Evolutionary conservation across 2,113 vertebrate genomes (phyloP), one percentile per base, ranked within the genome.

Genomic region (Crotalus helleri): DNA sequence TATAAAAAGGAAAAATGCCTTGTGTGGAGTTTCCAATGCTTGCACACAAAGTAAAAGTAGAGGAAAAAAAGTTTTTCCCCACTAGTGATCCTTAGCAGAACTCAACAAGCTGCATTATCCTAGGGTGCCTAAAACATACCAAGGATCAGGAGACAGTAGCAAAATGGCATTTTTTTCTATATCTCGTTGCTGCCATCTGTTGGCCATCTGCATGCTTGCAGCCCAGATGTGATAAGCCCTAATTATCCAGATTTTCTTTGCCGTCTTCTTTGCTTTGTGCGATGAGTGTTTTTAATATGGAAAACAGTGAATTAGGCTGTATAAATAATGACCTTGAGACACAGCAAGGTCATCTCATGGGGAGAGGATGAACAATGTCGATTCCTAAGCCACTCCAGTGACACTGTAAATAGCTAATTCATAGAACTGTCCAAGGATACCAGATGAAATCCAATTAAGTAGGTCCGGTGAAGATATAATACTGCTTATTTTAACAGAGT

Each of bases 21-120:
- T 86, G 96, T 95, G 94, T 97, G 95, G 91, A 92, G 46, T 93
- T 95, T 91, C 90, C 64, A 88, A 93, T 86, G 0, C 0, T 93
- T 92, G 94, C 92, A 94, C 94, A 91, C 1, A 91, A 94, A 94
- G 92, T 94, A 51, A 0, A 90, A 49, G 90, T 88, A 92, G 87
- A 95, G 93, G 93, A 33, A 81, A 58, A 89, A 58, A n/a, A 89
- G 17, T 33, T 39, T 81, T 81, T 81, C 33, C n/a, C 74, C 33
- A 21, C 7, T 81, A 81, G 69, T 81, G 15, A 44, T 81, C 74
- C 74, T 69, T n/a, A 33, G 64, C 12, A 33, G 64, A 69, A 33
- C 13, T 81, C 74, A 81, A 39, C 33, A 81, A 39, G 33, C 74
- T 81, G 17, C 33, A 81, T 81, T 39, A 81, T 69, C 61, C 61